phyloP scores from a whole-genome alignment of 2,888 invertebrate species.

The Rambutsinella grinnellia region DNA sequence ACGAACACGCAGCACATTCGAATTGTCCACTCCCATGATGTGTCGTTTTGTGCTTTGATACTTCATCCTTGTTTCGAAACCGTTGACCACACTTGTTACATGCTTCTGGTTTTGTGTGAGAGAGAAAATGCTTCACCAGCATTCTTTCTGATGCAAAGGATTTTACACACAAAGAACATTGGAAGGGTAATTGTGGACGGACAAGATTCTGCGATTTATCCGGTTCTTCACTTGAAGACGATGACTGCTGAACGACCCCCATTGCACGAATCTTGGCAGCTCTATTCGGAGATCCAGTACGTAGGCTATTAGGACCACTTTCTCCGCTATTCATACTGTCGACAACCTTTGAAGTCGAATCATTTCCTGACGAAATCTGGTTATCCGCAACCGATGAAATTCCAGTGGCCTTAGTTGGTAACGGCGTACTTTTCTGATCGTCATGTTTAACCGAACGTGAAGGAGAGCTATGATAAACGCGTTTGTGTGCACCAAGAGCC shows the following conservation, averaged over 20 bases:
- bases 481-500: neutral
- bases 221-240: neutral
- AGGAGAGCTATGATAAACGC: neutral
- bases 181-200: neutral
- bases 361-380: neutral
- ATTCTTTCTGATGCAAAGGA: neutral
- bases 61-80: constrained; percentile 14
- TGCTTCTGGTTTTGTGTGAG: constrained; percentile 11
- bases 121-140: neutral
- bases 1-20: constrained; percentile 27
- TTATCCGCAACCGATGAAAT: no score
- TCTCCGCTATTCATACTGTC: neutral
- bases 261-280: neutral
- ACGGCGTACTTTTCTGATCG: neutral
- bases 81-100: constrained; percentile 12
- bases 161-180: constrained; percentile 8
- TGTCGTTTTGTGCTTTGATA: neutral
- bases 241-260: neutral
- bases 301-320: neutral
- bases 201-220: neutral
- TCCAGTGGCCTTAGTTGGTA: neutral
- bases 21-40: constrained; percentile 7
- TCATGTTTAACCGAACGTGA: neutral
- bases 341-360: neutral
- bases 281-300: neutral